phyloP scores from a whole-genome alignment of 2,797 vertebrate species.

The Neosalanx taihuensis region DNA sequence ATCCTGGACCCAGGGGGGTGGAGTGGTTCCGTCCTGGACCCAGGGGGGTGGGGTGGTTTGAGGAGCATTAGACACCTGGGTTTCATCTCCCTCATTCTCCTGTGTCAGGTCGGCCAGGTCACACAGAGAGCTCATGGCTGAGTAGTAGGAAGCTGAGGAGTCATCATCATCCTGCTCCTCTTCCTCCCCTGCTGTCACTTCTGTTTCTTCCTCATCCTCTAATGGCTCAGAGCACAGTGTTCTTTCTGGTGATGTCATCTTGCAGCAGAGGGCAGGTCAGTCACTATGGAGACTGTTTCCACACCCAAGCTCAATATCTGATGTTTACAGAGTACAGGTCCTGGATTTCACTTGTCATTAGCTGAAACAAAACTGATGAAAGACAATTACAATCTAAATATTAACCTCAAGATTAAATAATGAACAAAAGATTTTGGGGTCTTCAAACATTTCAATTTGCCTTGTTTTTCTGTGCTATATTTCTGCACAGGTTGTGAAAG shows the following conservation, averaged over 20 bases:
- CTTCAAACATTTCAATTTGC: not conserved
- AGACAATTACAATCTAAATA: not conserved
- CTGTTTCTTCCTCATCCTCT: not conserved
- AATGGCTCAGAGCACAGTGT: not conserved
- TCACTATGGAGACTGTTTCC: not conserved
- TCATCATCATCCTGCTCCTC: conserved; percentile 2
- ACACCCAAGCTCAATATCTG: no score
- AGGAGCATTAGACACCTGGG: not conserved
- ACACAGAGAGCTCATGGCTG: conserved; percentile 46
- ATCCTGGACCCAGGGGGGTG: not conserved
- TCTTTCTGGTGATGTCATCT: not conserved
- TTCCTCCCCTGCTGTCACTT: not conserved
- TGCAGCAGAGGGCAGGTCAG: not conserved
- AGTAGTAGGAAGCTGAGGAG: conserved; percentile 46
- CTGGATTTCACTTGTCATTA: not conserved
- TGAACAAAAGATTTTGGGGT: not conserved
- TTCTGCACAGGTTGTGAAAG: not conserved
- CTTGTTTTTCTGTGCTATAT: not conserved
- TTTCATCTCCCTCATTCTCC: not conserved
- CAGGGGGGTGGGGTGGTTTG: not conserved
- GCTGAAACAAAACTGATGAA: not conserved
- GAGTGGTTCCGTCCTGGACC: not conserved
- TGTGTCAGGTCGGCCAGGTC: conserved; percentile 32
- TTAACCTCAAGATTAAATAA: not conserved
- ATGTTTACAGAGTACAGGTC: not conserved